Evolutionary conservation across 2,113 vertebrate species (phyloP).

Genomic region (Serilophus lunatus): DNA sequence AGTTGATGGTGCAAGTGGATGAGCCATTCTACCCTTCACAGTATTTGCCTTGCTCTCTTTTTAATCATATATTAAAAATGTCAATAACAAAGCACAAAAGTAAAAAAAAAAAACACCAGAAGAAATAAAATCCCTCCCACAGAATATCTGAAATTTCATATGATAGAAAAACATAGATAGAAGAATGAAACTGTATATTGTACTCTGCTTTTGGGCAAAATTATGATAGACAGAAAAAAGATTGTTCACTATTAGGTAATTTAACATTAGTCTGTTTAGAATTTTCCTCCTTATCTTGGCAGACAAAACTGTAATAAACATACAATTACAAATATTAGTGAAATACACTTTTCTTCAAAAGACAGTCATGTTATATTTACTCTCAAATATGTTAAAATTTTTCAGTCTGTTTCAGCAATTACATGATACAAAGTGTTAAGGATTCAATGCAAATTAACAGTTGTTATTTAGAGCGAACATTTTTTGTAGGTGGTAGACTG

Average conservation of each 20-base stretch:
- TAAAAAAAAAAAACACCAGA: neutral
- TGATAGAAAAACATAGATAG: neutral
- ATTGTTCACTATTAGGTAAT: constrained; percentile 26
- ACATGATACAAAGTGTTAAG: neutral
- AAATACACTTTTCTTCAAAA: neutral
- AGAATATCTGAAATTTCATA: neutral
- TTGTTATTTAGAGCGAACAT: constrained; percentile 17
- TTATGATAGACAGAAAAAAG: constrained; percentile 1
- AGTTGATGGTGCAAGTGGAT: neutral
- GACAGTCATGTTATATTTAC: constrained; percentile 17
- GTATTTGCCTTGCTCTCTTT: neutral
- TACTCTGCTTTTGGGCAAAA: constrained; percentile 20
- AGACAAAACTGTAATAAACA: constrained; percentile 24
- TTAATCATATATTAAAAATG: neutral
- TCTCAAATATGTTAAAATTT: constrained; percentile 28
- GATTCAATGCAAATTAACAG: constrained; percentile 45
- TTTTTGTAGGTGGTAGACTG: constrained; percentile 4
- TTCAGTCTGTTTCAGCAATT: neutral
- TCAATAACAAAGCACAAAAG: neutral
- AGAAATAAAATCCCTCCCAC: neutral
- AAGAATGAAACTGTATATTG: constrained; percentile 21
- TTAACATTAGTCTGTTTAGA: constrained; percentile 30
- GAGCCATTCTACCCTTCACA: neutral
- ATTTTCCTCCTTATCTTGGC: constrained; percentile 48
- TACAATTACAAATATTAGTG: constrained; percentile 53